Percentiles rank a stretch among this genome's conserved stretches.
Evolutionary conservation across 2,888 invertebrate species (phyloP).

Genomic region (Aelia acuminata): DNA sequence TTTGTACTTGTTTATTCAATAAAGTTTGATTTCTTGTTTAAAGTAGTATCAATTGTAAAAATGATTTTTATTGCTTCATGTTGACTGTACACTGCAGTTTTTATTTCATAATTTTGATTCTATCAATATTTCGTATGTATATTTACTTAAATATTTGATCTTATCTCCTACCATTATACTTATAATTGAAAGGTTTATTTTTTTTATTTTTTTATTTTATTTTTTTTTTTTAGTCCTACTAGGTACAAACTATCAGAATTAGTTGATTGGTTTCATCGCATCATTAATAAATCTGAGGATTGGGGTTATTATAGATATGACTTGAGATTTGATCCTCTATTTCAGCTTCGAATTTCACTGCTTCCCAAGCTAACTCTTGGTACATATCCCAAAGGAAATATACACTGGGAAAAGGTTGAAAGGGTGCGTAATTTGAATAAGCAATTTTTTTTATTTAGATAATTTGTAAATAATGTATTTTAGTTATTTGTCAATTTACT

Average conservation of each 20-base stretch:
- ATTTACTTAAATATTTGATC: neutral
- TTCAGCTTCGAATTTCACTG: conserved; percentile 77
- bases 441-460: neutral
- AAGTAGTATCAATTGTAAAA: neutral
- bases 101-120: too few relatives aligned
- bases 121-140: neutral
- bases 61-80: neutral
- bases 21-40: neutral
- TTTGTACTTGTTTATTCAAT: neutral
- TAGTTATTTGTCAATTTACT: too few relatives aligned
- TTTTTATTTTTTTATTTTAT: conserved; percentile 71
- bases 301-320: conserved; percentile 79
- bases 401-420: conserved; percentile 87
- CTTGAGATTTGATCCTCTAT: conserved; percentile 80
- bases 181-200: neutral
- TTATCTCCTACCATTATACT: neutral
- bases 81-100: neutral
- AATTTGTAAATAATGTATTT: too few relatives aligned
- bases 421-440: conserved; percentile 72
- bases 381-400: conserved; percentile 76
- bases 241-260: conserved; percentile 84
- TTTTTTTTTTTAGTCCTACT: conserved; percentile 78
- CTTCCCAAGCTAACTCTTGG: conserved; percentile 74
- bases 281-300: conserved; percentile 79
- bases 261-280: conserved; percentile 85